These are phyloP conservation scores for Linnaemya vulpina DNA, from an alignment of 2,888 invertebrate genomes.

Conservation along the genomic window DNA sequence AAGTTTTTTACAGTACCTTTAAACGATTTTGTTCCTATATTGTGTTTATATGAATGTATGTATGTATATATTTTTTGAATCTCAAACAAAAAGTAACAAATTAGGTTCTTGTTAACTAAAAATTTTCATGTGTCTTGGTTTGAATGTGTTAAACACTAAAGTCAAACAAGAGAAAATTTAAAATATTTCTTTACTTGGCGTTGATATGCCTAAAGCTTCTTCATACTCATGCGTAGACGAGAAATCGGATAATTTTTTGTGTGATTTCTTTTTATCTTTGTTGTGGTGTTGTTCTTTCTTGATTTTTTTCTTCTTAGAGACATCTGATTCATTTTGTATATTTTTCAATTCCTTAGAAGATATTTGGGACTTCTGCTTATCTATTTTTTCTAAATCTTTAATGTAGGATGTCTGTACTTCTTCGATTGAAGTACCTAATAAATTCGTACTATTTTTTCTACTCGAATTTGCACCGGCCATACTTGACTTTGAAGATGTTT, in stretches of 20 bases:
- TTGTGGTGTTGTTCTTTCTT: conserved; percentile 78
- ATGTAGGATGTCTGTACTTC: conserved; percentile 53
- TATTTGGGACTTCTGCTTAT: conserved; percentile 74
- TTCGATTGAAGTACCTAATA: conserved; percentile 73
- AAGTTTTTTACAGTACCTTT: conserved; percentile 65
- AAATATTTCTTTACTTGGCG: conserved; percentile 93
- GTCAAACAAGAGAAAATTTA: conserved; percentile 77
- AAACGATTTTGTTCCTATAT: no score
- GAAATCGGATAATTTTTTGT: conserved; percentile 39
- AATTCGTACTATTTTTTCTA: conserved; percentile 71
- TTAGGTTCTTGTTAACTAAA: conserved; percentile 45
- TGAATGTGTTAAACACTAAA: conserved; percentile 18
- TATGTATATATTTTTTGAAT: conserved; percentile 35
- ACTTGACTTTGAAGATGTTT: conserved; percentile 62
- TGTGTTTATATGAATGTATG: no score
- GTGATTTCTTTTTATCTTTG: conserved; percentile 75
- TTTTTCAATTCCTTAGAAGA: conserved; percentile 75
- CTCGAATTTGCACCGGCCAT: conserved; percentile 40
- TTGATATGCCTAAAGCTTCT: conserved; percentile 95
- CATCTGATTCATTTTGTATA: conserved; percentile 63
- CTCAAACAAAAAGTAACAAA: conserved; percentile 45
- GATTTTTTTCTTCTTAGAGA: conserved; percentile 72
- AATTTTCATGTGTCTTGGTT: conserved; percentile 22
- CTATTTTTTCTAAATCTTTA: conserved; percentile 75
- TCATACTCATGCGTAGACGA: conserved; percentile 89